Conservation (phyloP, 2,797 vertebrate genomes). For the Darevskia nairensis region DNA sequence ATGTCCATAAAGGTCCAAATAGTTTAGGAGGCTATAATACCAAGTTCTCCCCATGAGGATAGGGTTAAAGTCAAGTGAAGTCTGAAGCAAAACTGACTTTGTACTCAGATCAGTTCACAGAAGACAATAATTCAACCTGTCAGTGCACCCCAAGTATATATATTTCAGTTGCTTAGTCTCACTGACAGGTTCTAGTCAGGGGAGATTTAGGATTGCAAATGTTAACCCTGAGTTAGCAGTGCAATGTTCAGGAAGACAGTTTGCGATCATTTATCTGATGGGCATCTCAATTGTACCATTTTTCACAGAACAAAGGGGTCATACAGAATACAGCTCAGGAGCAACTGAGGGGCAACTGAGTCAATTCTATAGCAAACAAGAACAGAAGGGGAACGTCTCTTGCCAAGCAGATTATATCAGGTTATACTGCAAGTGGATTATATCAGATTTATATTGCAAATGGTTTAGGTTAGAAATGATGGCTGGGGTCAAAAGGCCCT, state of each 20-base stretch:
- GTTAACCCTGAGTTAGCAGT: constrained; percentile 35
- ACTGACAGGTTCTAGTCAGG: constrained; percentile 36
- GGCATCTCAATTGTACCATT: background rate
- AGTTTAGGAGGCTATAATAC: constrained; percentile 13
- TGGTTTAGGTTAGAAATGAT: background rate
- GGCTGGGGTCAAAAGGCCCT: background rate
- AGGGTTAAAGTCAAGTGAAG: constrained; percentile 31
- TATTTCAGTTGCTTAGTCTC: constrained; percentile 45
- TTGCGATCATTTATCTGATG: background rate
- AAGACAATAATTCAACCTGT: constrained; percentile 49
- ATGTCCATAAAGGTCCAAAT: constrained; percentile 6
- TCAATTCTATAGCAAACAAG: background rate
- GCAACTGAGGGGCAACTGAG: constrained; percentile 10
- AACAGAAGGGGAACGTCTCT: background rate
- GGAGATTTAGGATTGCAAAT: constrained; percentile 31
- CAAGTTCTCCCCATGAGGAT: constrained; percentile 35
- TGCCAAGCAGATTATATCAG: constrained; percentile 14
- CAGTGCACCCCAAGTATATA: background rate
- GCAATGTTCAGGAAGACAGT: background rate
- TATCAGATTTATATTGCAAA: background rate
- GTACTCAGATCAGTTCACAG: constrained; percentile 24
- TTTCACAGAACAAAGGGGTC: background rate
- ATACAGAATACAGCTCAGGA: background rate
- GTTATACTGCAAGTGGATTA: background rate
- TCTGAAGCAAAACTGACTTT: constrained; percentile 48